Conservation (phyloP, 2,888 invertebrate genomes). For the Lacanobia oleracea region DNA sequence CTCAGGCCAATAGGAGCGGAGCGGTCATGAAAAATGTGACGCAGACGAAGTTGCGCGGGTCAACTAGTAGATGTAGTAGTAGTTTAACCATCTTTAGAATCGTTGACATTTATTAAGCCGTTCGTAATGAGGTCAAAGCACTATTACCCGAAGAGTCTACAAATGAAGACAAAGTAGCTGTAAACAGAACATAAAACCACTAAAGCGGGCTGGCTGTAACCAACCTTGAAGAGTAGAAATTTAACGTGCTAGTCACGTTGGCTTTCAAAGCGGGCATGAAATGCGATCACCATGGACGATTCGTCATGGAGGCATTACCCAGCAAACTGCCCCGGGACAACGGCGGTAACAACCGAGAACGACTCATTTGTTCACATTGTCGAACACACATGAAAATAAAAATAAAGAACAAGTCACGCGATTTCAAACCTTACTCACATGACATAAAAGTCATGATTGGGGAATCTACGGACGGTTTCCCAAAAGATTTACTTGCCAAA, state of each 20-base stretch:
- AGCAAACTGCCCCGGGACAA: slow-evolving; percentile 54
- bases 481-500: neutral
- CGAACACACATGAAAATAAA: slow-evolving; percentile 27
- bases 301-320: slow-evolving; percentile 50
- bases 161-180: slow-evolving; percentile 26
- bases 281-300: slow-evolving; percentile 55
- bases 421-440: slow-evolving; percentile 26
- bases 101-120: neutral
- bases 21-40: too few relatives aligned
- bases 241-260: slow-evolving; percentile 53
- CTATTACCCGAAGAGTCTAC: slow-evolving; percentile 11
- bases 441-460: neutral
- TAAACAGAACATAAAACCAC: slow-evolving; percentile 41
- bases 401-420: slow-evolving; percentile 2
- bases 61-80: too few relatives aligned
- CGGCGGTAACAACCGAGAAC: slow-evolving; percentile 50
- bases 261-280: slow-evolving; percentile 56
- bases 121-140: slow-evolving; percentile 15
- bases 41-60: too few relatives aligned
- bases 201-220: slow-evolving; percentile 36
- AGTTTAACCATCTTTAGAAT: neutral
- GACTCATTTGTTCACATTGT: slow-evolving; percentile 51
- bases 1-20: too few relatives aligned
- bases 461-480: neutral
- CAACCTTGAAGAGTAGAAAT: slow-evolving; percentile 61